phyloP scores from a whole-genome alignment of 2,888 invertebrate genomes.

The Prostheceraeus crozeri region DNA sequence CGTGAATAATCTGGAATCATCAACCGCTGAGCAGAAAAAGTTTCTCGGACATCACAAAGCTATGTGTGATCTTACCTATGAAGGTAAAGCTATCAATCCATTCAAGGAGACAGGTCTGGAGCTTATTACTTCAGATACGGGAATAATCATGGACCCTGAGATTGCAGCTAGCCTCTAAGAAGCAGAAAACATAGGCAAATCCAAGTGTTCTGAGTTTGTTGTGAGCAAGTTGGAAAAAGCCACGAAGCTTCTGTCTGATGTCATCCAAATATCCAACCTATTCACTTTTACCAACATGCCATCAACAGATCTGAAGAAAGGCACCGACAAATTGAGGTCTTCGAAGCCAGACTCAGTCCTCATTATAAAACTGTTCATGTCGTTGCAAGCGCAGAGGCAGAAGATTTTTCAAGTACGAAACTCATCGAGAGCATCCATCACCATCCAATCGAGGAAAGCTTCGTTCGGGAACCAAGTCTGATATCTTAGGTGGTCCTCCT shows the following conservation, averaged over 20 bases:
- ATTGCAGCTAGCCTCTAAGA: slow-evolving; percentile 25
- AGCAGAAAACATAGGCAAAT: slow-evolving; percentile 24
- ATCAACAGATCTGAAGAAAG: too few species aligned
- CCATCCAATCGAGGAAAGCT: too few species aligned
- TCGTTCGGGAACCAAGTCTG: too few species aligned
- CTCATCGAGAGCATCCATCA: too few species aligned
- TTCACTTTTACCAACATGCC: too few species aligned
- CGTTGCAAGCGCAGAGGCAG: too few species aligned
- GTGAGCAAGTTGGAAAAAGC: slow-evolving; percentile 23
- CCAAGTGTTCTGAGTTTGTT: slow-evolving; percentile 20
- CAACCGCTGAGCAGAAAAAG: slow-evolving; percentile 31
- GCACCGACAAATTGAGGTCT: too few species aligned
- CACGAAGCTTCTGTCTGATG: slow-evolving; percentile 30
- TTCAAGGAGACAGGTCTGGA: slow-evolving; percentile 30
- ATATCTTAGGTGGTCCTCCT: too few species aligned
- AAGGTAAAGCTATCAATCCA: slow-evolving; percentile 28
- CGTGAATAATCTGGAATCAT: slow-evolving; percentile 23
- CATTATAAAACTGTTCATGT: too few species aligned
- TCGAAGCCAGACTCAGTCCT: too few species aligned
- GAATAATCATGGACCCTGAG: slow-evolving; percentile 27
- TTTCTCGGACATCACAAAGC: slow-evolving; percentile 25
- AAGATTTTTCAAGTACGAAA: too few species aligned
- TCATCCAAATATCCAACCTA: slow-evolving; percentile 25
- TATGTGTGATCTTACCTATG: slow-evolving; percentile 15
- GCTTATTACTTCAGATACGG: slow-evolving; percentile 26